Percentiles rank a stretch among this genome's conserved stretches.
These are phyloP conservation scores for Kryphioiulus occultus DNA, from an alignment of 2,888 invertebrate species.

Conservation along the genomic window DNA sequence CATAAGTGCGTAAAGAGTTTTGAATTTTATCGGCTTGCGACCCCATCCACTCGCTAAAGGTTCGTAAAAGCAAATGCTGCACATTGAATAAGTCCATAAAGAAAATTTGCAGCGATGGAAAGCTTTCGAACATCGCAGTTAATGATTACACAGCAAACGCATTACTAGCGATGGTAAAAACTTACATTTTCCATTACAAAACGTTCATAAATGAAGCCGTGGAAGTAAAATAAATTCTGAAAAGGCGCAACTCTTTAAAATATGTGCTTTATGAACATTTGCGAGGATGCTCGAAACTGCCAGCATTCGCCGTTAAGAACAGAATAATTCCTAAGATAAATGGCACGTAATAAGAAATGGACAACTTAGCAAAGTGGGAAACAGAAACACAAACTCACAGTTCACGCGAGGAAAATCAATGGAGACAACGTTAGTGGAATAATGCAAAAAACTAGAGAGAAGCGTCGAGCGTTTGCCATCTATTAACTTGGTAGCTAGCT, in stretches of 20 bases:
- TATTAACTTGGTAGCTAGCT: background rate
- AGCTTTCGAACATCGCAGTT: background rate
- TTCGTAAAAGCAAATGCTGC: background rate
- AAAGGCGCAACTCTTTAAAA: too few species aligned
- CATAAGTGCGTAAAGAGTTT: background rate
- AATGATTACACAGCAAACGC: background rate
- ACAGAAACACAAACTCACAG: slow-evolving; percentile 38
- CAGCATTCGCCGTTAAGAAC: background rate
- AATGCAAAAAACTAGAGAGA: background rate
- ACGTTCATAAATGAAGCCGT: too few species aligned
- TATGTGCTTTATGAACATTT: too few species aligned
- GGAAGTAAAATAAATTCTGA: too few species aligned
- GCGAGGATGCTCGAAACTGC: background rate
- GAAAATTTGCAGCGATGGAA: background rate
- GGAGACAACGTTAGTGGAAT: background rate
- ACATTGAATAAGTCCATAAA: background rate
- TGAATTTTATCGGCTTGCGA: background rate
- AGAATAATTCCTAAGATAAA: slow-evolving; percentile 39
- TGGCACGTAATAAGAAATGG: slow-evolving; percentile 32
- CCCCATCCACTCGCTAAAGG: background rate
- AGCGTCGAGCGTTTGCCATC: background rate
- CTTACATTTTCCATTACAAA: too few species aligned
- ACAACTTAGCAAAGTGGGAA: background rate
- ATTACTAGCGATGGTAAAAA: background rate
- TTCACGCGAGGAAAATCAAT: background rate